Conservation (phyloP, 1,140 invertebrate species). For the Lethrus apterus region DNA sequence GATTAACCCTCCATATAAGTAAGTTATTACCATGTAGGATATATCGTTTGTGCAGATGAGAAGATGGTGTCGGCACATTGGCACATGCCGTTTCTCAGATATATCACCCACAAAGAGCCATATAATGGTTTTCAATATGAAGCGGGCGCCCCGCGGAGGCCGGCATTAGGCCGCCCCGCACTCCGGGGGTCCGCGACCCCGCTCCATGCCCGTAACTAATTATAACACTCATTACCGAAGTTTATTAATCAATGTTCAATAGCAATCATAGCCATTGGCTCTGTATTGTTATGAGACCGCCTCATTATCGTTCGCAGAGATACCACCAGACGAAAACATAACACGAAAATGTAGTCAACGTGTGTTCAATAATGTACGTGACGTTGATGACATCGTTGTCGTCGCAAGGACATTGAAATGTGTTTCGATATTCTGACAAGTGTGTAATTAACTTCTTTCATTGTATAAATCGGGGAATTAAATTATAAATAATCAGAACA, state of each 20-base stretch:
- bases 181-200: slow-evolving; percentile 24
- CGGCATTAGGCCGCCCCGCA: slow-evolving; percentile 20
- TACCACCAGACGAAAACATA: too few relatives aligned
- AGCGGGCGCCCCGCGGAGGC: slow-evolving; percentile 22
- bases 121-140: slow-evolving; percentile 24
- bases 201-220: slow-evolving; percentile 34
- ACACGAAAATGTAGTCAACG: too few relatives aligned
- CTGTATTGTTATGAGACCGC: slow-evolving; percentile 15
- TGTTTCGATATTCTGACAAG: too few relatives aligned
- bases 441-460: too few relatives aligned
- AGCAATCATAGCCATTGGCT: slow-evolving; percentile 30
- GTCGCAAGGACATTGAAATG: too few relatives aligned
- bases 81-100: slow-evolving; percentile 15
- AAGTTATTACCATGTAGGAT: neutral
- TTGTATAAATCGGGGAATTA: too few relatives aligned
- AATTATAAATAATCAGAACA: too few relatives aligned
- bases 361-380: too few relatives aligned
- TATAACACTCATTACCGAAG: slow-evolving; percentile 41
- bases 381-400: too few relatives aligned
- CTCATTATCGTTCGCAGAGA: too few relatives aligned
- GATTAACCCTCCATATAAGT: too few relatives aligned
- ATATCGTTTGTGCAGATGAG: neutral
- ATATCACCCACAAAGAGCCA: slow-evolving; percentile 17
- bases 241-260: slow-evolving; percentile 40
- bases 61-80: slow-evolving; percentile 14